phyloP scores from a whole-genome alignment of 2,888 invertebrate species.

The Drosophila anomalata region DNA sequence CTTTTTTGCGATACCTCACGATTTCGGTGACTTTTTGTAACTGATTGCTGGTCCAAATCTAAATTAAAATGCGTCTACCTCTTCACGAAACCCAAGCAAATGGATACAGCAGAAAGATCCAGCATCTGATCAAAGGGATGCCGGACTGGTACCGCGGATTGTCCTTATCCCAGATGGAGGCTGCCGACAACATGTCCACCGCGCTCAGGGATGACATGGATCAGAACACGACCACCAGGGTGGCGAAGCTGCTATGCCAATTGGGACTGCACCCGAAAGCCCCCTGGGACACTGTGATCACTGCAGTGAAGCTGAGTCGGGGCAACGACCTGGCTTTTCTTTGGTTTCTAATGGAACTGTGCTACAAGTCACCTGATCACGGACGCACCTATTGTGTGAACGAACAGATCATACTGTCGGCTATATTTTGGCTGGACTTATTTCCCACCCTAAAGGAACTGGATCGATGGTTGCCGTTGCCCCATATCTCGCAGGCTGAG shows the following conservation, averaged over 20 bases:
- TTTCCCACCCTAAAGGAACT: slow-evolving; percentile 78
- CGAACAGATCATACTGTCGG: slow-evolving; percentile 80
- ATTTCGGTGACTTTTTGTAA: background rate
- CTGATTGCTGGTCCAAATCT: background rate
- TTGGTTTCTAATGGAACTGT: slow-evolving; percentile 82
- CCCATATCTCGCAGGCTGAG: slow-evolving; percentile 39
- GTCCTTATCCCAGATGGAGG: slow-evolving; percentile 71
- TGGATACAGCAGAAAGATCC: background rate
- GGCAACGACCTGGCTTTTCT: slow-evolving; percentile 82
- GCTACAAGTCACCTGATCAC: slow-evolving; percentile 61
- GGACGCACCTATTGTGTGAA: slow-evolving; percentile 65
- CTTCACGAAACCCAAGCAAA: background rate
- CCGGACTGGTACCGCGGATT: slow-evolving; percentile 81
- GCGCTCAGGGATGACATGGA: slow-evolving; percentile 75
- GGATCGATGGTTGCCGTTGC: slow-evolving; percentile 78
- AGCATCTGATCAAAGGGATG: background rate
- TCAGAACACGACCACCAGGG: slow-evolving; percentile 71
- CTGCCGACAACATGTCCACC: slow-evolving; percentile 54
- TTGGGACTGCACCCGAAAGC: slow-evolving; percentile 78
- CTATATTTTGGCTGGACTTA: slow-evolving; percentile 80
- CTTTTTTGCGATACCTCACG: background rate
- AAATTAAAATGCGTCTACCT: background rate
- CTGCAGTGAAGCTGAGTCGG: slow-evolving; percentile 55
- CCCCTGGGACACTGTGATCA: slow-evolving; percentile 37
- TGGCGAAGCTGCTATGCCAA: slow-evolving; percentile 4